Evolutionary conservation across 2,888 invertebrate genomes (phyloP), one percentile per base, ranked within the genome.

Genomic region (Colostygia pectinataria): DNA sequence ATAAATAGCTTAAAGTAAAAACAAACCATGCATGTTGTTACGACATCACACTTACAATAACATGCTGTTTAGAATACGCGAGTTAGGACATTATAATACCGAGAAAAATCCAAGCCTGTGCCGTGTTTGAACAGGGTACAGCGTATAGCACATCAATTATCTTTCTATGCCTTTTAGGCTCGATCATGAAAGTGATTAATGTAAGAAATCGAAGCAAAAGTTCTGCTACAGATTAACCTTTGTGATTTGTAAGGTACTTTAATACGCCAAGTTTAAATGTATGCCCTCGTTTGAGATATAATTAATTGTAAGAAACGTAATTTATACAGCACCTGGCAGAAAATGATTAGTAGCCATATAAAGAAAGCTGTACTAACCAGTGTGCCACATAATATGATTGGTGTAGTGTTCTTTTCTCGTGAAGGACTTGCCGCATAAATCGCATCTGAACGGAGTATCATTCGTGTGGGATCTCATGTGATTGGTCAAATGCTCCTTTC

Each of bases 321-420:
- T 10, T 37, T 27, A 27, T 12, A 40, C 14, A 40, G 40, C 40
- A 10, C 14, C 31, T 13, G 37, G 12, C 31, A 32, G 44, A 37
- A 31, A 31, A 38, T 37, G 25, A 37, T 43, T 28, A 39, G 46
- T 58, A 36, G 44, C 48, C 43, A 42, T 48, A 13, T 56, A 66
- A 68, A 63, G 43, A 63, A 77, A 77, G 52, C 71, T 51, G 44
- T 90, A 90, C 88, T 89, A 78, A 92, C 93, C 94, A 71, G 96
- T 95, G 82, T 96, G 96, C 96, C 96, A 96, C 92, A 96, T 92
- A 81, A 96, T 95, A 90, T 96, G 96, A 91, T 96, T 96, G 93
- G 95, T 95, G 91, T 95, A 96, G 87, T 96, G 96, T 90, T 96
- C 96, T 91, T 96, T 96, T 77, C 96, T 92, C 53, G 96, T 96